phyloP scores from a whole-genome alignment of 2,797 vertebrate species.

The Phalanger gymnotis region DNA sequence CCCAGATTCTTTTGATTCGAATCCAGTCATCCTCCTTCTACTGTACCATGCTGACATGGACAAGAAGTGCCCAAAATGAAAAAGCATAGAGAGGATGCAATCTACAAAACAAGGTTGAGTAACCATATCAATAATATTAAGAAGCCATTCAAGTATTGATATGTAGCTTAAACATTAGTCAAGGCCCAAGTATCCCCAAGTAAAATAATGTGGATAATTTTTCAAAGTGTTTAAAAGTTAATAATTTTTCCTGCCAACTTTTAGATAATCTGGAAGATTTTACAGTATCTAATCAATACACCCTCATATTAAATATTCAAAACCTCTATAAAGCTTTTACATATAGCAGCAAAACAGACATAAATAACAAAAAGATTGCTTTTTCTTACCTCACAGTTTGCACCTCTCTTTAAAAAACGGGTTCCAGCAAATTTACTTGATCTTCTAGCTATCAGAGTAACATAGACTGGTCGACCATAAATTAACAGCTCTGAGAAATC shows the following conservation, averaged over 20 bases:
- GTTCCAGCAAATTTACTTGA: conserved; percentile 98
- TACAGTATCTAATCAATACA: conserved; percentile 37
- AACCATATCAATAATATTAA: neutral
- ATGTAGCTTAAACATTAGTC: conserved; percentile 34
- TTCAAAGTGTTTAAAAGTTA: conserved; percentile 44
- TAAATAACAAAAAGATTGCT: neutral
- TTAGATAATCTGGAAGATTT: conserved; percentile 30
- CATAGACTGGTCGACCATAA: conserved; percentile 95
- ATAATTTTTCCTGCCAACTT: conserved; percentile 54
- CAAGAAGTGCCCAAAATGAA: neutral
- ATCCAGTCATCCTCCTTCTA: neutral
- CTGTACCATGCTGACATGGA: neutral
- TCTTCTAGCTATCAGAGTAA: conserved; percentile 97
- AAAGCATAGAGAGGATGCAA: neutral
- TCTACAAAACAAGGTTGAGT: neutral
- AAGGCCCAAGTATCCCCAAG: conserved; percentile 32
- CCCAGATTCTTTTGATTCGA: neutral
- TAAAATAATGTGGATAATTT: conserved; percentile 30
- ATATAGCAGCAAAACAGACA: neutral
- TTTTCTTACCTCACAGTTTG: conserved; percentile 94
- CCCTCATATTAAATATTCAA: neutral
- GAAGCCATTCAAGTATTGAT: neutral
- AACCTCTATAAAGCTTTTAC: neutral
- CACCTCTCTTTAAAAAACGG: conserved; percentile 97
- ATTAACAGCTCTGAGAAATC: conserved; percentile 92